Evolutionary conservation across 2,888 invertebrate genomes (phyloP), one percentile per base, ranked within the genome.

Genomic region (Sarcophaga rosellei): DNA sequence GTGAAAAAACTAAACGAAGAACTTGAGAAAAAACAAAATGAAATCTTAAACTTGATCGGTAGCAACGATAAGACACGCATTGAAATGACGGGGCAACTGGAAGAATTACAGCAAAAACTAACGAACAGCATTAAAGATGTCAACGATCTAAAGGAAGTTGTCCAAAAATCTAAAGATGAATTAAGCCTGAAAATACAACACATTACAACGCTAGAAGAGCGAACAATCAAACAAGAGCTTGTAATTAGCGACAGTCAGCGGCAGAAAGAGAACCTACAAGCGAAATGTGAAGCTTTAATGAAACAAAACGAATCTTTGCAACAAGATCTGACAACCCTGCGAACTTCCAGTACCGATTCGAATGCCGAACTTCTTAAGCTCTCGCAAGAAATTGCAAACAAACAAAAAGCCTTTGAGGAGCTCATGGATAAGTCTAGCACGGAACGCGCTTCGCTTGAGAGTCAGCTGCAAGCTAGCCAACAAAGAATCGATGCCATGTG

Each of bases 301-400:
- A 94, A 93, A 68, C 94, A 95, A 85, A 95, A 95, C 90, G 94
- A 94, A 20, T 94, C 94, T 78, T 92, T 95, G 23, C 95, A 96
- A 92, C 90, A 94, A 6, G 95, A 96, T 90, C 94, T 96, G 85
- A 92, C 94, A 75, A 94, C 94, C 89, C 91, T 95, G 61, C 95
- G 95, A 73, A 95, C 94, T 66, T 94, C 95, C 86, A 94, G 95
- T 0, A 94, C 94, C 20, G 94, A 95, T 90, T 95, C 95, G 1
- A 95, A 94, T 88, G 94, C 94, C 82, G 94, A 95, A 89, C 94
- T 95, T 73, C 92, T 94, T 81, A 94, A 94, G 88, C 91, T 95
- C 57, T 94, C 94, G 4, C 94, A 94, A 87, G 94, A 95, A 88
- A 91, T 95, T 1, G 94, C 94, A 89, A 93, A 94, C 21, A 94